These are phyloP conservation scores for Cheiracanthium punctorium DNA, from an alignment of 2,888 invertebrate genomes.

Conservation along the genomic window DNA sequence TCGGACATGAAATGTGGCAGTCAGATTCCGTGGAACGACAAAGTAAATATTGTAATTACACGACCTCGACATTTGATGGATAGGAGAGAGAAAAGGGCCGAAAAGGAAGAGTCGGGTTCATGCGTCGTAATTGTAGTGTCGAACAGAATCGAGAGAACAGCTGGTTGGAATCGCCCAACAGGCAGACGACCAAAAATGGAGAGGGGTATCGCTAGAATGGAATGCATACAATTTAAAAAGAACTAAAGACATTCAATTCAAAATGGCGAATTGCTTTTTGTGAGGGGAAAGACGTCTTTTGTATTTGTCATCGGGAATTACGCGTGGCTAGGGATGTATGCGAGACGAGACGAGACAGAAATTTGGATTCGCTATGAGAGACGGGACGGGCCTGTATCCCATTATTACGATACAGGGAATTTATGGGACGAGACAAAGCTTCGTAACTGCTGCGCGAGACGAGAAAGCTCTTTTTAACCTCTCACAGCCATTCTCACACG, in stretches of 20 bases:
- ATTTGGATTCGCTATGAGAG: too few species aligned
- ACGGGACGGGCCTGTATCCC: too few species aligned
- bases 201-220: background rate
- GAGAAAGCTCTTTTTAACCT: too few species aligned
- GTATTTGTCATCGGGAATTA: too few species aligned
- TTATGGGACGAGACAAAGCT: too few species aligned
- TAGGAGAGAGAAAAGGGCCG: background rate
- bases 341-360: too few species aligned
- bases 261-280: too few species aligned
- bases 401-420: too few species aligned
- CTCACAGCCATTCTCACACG: too few species aligned
- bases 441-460: too few species aligned
- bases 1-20: background rate
- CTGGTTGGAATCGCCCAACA: background rate
- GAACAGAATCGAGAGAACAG: background rate
- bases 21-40: background rate
- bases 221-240: background rate
- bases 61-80: slow-evolving; percentile 6
- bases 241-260: background rate
- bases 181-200: background rate
- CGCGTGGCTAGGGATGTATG: too few species aligned
- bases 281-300: too few species aligned
- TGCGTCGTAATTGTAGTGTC: background rate
- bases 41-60: slow-evolving; percentile 10
- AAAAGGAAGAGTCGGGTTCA: background rate